These are phyloP conservation scores for Hyphantria cunea DNA, from an alignment of 1,140 invertebrate genomes.

Conservation along the genomic window DNA sequence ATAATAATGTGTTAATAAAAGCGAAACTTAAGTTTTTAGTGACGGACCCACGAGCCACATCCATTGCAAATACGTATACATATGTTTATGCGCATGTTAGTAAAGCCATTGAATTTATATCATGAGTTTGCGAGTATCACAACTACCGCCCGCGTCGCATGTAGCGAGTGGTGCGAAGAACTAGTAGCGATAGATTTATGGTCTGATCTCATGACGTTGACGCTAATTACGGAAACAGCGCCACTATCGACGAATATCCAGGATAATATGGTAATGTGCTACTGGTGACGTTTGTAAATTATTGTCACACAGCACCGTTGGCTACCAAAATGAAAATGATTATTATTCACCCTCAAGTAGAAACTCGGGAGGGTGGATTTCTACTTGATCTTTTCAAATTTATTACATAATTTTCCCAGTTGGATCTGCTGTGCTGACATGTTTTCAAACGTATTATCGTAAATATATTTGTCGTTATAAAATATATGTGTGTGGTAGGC, in stretches of 20 bases:
- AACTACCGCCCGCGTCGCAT: slow-evolving; percentile 26
- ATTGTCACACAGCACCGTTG: slow-evolving; percentile 13
- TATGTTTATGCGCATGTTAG: slow-evolving; percentile 5
- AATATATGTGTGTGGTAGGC: too few relatives aligned
- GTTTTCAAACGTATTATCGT: too few relatives aligned
- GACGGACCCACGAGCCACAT: too few relatives aligned
- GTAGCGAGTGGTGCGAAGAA: slow-evolving; percentile 21
- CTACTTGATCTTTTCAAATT: too few relatives aligned
- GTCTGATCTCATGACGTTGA: slow-evolving; percentile 50
- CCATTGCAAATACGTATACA: background rate
- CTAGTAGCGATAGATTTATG: slow-evolving; percentile 59
- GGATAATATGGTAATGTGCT: slow-evolving; percentile 4
- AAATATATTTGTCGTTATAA: too few relatives aligned
- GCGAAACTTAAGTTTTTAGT: too few relatives aligned
- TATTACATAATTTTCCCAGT: too few relatives aligned
- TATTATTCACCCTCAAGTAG: too few relatives aligned
- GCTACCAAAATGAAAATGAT: background rate
- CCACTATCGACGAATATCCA: too few relatives aligned
- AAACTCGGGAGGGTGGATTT: too few relatives aligned
- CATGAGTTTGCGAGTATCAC: slow-evolving; percentile 16
- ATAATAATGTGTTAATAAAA: too few relatives aligned
- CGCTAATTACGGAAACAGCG: slow-evolving; percentile 46
- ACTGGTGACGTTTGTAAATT: slow-evolving; percentile 14
- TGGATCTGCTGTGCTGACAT: too few relatives aligned
- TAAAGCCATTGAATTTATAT: slow-evolving; percentile 30